Percentiles rank a stretch among this genome's conserved stretches.
Conservation (phyloP, 2,113 vertebrate species). For the Empidonax traillii region DNA sequence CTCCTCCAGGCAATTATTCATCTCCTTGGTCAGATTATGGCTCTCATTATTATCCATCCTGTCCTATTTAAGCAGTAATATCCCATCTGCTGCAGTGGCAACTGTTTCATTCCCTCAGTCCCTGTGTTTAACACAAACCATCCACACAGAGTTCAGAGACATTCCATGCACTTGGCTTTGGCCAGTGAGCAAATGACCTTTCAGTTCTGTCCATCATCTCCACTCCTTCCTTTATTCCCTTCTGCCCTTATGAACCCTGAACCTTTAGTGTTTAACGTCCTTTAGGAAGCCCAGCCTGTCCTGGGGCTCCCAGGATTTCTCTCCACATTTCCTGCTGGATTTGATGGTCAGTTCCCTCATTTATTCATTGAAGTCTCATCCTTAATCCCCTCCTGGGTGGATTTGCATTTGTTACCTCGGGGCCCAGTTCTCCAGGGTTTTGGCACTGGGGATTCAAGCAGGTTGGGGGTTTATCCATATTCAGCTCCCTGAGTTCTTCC, state of each 20-base stretch:
- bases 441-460: background rate
- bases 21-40: background rate
- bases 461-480: background rate
- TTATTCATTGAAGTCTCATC: background rate
- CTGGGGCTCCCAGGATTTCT: background rate
- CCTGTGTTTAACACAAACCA: background rate
- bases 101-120: background rate
- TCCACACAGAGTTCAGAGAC: background rate
- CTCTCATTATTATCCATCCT: background rate
- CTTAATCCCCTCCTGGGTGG: background rate
- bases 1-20: background rate
- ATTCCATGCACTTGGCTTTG: rapidly evolving
- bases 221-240: background rate
- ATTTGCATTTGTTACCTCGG: background rate
- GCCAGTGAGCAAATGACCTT: background rate
- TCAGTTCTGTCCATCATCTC: background rate
- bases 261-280: background rate
- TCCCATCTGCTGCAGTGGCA: conserved; percentile 6
- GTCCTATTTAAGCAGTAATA: background rate
- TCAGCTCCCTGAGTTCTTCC: background rate
- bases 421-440: background rate
- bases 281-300: background rate
- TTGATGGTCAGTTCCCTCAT: background rate
- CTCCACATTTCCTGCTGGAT: background rate
- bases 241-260: rapidly evolving